These are phyloP conservation scores for Pseudocheirus occidentalis DNA, from an alignment of 2,797 vertebrate species.

Conservation along the genomic window DNA sequence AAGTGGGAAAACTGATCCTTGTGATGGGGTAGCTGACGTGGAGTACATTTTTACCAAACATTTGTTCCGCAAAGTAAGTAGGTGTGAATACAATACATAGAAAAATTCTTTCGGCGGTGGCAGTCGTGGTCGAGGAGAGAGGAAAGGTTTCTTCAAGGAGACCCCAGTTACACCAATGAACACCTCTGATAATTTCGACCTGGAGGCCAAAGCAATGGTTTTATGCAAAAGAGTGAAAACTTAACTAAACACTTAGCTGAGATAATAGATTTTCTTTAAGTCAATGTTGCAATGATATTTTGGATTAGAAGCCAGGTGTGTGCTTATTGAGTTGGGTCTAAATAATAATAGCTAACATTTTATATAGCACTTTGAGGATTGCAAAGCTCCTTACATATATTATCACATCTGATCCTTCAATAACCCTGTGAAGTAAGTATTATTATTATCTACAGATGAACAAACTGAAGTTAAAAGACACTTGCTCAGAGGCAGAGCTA, in stretches of 20 bases:
- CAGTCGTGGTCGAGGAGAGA: not conserved
- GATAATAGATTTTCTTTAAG: not conserved
- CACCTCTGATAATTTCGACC: not conserved
- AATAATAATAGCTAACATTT: not conserved
- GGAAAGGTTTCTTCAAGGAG: not conserved
- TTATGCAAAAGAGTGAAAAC: not conserved
- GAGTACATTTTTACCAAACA: not conserved
- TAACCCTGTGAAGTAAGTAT: not conserved
- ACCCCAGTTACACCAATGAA: not conserved
- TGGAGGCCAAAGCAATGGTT: not conserved
- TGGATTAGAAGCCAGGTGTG: not conserved
- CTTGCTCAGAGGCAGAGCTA: not conserved
- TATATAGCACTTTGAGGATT: not conserved
- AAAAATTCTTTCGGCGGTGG: not conserved
- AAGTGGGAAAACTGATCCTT: not conserved
- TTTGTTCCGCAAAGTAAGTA: not conserved
- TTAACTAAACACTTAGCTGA: not conserved
- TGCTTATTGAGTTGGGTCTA: not conserved
- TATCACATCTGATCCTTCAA: not conserved
- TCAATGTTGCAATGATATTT: not conserved
- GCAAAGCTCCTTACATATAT: not conserved
- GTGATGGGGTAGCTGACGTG: not conserved
- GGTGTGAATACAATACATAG: not conserved
- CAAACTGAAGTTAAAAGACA: not conserved
- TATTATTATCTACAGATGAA: not conserved